Evolutionary conservation across 2,113 vertebrate genomes (phyloP), one percentile per base, ranked within the genome.

Genomic region (Cyprinodon tularosa): DNA sequence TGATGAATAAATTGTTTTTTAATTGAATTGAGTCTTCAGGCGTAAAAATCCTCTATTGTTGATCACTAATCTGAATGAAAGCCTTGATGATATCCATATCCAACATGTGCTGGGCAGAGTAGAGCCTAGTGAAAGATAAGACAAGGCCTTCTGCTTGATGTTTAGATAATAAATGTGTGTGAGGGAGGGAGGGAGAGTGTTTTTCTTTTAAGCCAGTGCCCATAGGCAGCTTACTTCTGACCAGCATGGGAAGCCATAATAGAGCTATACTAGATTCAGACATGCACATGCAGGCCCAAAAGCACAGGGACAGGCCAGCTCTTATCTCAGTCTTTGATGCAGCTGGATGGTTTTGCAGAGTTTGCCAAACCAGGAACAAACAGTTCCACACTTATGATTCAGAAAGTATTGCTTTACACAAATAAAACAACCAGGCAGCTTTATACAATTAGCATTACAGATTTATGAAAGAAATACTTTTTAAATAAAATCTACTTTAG

Each of bases 171-270:
- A 72, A 22, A 14, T 57, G 69, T 65, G 47, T 47, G 15, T 64
- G 66, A 68, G 29, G 66, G 15, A 42, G 1, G 44, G 64, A 57
- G 65, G 61, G 79, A 40, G 53, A 71, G n/a, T 40, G 10, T 66
- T 62, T 72, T 63, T 59, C 62, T 81, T 65, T 81, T 61, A 80
- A 69, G 79, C 76, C 78, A 67, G 37, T 70, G 70, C 90, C 83
- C 44, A 42, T 78, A 73, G 88, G 88, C 82, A 82, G 88, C 90
- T 89, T 87, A 87, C 88, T 89, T 89, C 77, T 74, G 48, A 86
- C 76, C 63, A 78, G 74, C 57, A 71, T 82, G 57, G 68, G 79
- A 70, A 68, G 63, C 69, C 45, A 79, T 48, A 80, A 70, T 75
- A 59, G 76, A 59, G 36, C 65, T 69, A 22, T 48, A 64, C n/a